These are phyloP conservation scores for Grantiella picta DNA, from an alignment of 2,113 vertebrate genomes.

Conservation along the genomic window DNA sequence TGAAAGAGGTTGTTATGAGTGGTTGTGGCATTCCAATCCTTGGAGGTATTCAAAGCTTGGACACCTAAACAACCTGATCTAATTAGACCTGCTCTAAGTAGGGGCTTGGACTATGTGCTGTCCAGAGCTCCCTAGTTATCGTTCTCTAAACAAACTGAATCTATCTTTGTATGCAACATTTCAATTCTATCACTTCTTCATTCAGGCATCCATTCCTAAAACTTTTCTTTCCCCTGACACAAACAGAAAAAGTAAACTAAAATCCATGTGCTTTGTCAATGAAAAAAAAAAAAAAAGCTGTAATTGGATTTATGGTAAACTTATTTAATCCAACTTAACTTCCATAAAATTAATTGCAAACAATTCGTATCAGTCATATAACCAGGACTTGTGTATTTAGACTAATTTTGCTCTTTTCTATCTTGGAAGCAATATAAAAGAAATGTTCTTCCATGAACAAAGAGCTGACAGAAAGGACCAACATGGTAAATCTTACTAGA, in stretches of 20 bases:
- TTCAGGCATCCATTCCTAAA: background rate
- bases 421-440: background rate
- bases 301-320: conserved; percentile 10
- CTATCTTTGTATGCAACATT: background rate
- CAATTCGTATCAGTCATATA: background rate
- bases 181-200: background rate
- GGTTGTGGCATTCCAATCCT: background rate
- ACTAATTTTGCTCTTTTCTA: background rate
- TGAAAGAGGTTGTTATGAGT: background rate
- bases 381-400: background rate
- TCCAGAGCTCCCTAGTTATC: background rate
- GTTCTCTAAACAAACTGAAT: background rate
- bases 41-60: background rate
- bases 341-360: conserved; percentile 39
- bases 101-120: background rate
- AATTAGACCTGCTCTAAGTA: background rate
- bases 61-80: background rate
- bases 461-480: conserved; percentile 11
- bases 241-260: background rate
- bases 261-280: background rate
- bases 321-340: background rate
- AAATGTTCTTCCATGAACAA: conserved; percentile 12
- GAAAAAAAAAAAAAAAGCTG: background rate
- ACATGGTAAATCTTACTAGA: background rate
- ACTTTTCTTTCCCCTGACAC: background rate